Percentiles rank a stretch among this genome's conserved stretches.
phyloP scores from a whole-genome alignment of 2,888 invertebrate genomes.

The Polydrusus pterygomalis region DNA sequence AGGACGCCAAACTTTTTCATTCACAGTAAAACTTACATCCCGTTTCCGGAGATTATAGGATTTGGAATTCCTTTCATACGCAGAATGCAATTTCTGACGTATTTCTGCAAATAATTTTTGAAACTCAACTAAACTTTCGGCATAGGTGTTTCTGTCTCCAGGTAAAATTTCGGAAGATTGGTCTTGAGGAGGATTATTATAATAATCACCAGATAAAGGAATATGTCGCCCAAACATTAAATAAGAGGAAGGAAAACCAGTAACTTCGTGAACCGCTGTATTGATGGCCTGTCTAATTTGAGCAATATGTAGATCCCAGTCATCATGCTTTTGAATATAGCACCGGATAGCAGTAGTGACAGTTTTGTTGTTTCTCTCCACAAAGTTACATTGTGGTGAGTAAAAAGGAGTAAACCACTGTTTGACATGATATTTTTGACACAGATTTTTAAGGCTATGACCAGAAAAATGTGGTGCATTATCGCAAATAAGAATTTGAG shows the following conservation, averaged over 20 bases:
- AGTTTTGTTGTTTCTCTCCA: constrained; percentile 29
- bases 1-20: constrained; percentile 46
- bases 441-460: constrained; percentile 41
- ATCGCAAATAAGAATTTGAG: constrained; percentile 54
- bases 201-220: constrained; percentile 8
- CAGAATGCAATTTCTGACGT: constrained; percentile 22
- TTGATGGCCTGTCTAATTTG: constrained; percentile 28
- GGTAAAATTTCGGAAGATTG: constrained; percentile 10
- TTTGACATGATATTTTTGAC: constrained; percentile 14
- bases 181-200: background rate
- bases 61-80: too few species aligned
- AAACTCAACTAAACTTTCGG: too few species aligned
- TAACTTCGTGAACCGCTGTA: constrained; percentile 15
- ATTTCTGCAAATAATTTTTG: constrained; percentile 15
- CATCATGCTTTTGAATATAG: constrained; percentile 48
- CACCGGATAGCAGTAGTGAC: constrained; percentile 61
- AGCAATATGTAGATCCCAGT: constrained; percentile 24
- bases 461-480: constrained; percentile 22
- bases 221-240: constrained; percentile 2
- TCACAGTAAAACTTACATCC: too few species aligned
- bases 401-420: too few species aligned
- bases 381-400: constrained; percentile 42
- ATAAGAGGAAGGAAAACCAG: constrained; percentile 18
- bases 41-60: too few species aligned
- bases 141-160: constrained; percentile 10